Evolutionary conservation across 2,113 vertebrate genomes (phyloP).

Genomic region (Actenoides lindsayi): DNA sequence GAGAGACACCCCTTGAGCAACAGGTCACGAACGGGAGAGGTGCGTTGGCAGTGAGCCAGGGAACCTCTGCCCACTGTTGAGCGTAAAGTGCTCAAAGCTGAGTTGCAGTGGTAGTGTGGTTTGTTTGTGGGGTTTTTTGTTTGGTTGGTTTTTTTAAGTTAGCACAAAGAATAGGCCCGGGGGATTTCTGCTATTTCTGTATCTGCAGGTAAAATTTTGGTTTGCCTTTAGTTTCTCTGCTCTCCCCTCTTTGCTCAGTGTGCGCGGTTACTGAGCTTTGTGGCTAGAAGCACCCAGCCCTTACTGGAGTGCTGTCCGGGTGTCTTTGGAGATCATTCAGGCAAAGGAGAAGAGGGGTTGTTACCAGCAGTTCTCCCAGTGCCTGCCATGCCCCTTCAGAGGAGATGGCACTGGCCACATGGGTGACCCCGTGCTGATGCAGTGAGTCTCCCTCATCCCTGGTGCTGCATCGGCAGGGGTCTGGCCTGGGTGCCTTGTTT

Average conservation of each 20-base stretch:
- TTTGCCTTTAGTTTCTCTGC: background rate
- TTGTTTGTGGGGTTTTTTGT: background rate
- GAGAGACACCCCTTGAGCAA: background rate
- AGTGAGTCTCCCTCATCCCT: fast-evolving
- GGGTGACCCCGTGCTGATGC: background rate
- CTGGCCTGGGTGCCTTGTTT: fast-evolving
- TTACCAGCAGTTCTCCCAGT: background rate
- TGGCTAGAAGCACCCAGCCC: background rate
- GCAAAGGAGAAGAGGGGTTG: background rate
- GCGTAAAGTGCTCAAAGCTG: background rate
- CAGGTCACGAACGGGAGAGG: background rate
- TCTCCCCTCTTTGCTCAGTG: background rate
- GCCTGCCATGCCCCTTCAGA: background rate
- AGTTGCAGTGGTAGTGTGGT: background rate
- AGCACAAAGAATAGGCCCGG: fast-evolving
- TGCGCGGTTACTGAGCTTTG: background rate
- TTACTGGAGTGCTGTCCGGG: fast-evolving
- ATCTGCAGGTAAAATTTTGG: background rate
- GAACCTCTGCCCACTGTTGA: background rate
- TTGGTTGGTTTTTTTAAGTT: background rate
- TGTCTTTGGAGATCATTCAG: background rate
- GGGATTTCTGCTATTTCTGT: background rate
- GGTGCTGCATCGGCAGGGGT: fast-evolving
- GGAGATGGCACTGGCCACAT: fast-evolving
- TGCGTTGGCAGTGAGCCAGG: background rate